Conservation (phyloP, 2,113 vertebrate species). For the Cettia cetti region DNA sequence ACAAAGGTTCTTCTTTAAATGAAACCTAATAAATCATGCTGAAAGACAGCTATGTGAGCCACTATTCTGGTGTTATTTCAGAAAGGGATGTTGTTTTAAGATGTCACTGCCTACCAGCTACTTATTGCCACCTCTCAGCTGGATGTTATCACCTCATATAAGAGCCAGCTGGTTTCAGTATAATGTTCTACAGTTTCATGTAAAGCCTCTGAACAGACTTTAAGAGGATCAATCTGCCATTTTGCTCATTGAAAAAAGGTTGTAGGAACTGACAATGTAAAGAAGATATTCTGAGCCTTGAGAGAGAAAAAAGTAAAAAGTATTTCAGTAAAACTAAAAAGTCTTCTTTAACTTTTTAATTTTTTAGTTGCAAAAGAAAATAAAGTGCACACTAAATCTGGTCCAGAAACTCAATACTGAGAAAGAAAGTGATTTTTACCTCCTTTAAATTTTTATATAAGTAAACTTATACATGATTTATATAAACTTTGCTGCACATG, state of each 20-base stretch:
- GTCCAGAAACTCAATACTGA: neutral
- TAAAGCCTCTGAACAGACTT: neutral
- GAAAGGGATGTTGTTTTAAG: neutral
- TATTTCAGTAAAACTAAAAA: neutral
- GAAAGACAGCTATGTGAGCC: neutral
- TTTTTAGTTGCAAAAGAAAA: neutral
- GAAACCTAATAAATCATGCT: neutral
- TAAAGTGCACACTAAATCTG: neutral
- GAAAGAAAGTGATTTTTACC: neutral
- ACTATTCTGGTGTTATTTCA: neutral
- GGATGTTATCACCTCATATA: neutral
- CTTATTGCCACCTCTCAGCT: neutral
- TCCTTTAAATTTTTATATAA: neutral
- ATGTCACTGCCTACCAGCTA: neutral
- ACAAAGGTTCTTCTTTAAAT: neutral
- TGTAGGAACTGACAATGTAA: neutral
- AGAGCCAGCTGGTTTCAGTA: neutral
- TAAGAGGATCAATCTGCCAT: neutral
- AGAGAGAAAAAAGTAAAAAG: neutral
- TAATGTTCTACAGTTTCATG: neutral
- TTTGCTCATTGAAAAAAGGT: neutral
- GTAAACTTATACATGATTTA: neutral
- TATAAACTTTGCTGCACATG: neutral
- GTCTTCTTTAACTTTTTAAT: neutral
- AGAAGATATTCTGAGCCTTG: neutral